Evolutionary conservation across 2,113 vertebrate genomes (phyloP).

Genomic region (Empidonax traillii): DNA sequence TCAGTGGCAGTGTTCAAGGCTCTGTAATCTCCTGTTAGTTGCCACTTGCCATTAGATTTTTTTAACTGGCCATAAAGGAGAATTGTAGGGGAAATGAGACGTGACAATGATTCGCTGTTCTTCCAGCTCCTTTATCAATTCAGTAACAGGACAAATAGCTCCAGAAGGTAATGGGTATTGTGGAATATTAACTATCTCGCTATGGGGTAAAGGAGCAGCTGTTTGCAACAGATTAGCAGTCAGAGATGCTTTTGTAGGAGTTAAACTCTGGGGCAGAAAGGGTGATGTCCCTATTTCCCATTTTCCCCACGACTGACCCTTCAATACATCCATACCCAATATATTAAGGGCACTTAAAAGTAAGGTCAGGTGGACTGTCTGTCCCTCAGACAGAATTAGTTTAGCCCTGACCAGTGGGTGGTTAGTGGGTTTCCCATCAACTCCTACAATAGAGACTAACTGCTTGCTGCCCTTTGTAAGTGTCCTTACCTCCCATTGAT

Average conservation of each 20-base stretch:
- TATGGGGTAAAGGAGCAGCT: neutral
- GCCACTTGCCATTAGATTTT: neutral
- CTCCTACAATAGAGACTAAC: neutral
- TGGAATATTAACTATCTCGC: constrained; percentile 20
- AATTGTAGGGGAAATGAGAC: constrained; percentile 6
- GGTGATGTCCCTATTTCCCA: neutral
- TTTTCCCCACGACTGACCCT: neutral
- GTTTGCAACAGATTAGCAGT: constrained; percentile 3
- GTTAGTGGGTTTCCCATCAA: neutral
- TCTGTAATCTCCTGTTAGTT: neutral
- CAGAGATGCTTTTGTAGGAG: neutral
- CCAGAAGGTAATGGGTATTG: neutral
- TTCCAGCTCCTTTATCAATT: constrained; percentile 17
- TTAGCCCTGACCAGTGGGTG: neutral
- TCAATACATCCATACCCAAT: neutral
- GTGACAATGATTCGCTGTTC: neutral
- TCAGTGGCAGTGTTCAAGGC: neutral
- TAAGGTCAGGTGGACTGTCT: neutral
- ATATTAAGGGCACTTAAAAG: neutral
- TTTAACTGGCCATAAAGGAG: constrained; percentile 15
- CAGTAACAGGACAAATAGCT: constrained; percentile 10
- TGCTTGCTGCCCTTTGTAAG: neutral
- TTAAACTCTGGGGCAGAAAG: neutral
- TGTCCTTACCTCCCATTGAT: neutral
- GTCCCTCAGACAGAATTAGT: neutral